Evolutionary conservation across 1,140 invertebrate species (phyloP).

Genomic region (Atta cephalotes): DNA sequence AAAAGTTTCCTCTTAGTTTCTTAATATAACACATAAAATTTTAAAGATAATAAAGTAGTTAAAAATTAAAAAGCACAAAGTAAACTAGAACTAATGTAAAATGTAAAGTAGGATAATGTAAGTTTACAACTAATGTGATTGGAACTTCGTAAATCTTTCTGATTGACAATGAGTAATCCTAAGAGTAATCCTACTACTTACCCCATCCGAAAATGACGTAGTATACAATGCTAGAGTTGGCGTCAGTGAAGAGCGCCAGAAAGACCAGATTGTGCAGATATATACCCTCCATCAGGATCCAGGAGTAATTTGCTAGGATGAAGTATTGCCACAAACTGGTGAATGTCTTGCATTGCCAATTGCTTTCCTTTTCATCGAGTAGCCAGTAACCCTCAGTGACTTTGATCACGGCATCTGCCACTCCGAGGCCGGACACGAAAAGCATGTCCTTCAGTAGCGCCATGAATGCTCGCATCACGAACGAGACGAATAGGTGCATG

Average conservation of each 20-base stretch:
- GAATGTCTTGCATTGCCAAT: conserved; percentile 91
- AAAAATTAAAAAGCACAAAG: background rate
- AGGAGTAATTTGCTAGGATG: conserved; percentile 92
- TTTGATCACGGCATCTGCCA: conserved; percentile 83
- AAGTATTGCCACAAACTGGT: conserved; percentile 91
- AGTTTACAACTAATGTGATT: background rate
- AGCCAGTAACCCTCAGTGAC: conserved; percentile 82
- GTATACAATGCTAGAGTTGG: conserved; percentile 88
- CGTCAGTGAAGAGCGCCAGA: conserved; percentile 90
- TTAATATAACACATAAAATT: background rate
- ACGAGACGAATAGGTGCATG: conserved; percentile 90
- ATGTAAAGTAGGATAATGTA: background rate
- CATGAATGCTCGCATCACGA: conserved; percentile 88
- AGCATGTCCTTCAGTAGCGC: conserved; percentile 88
- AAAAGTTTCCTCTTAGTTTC: background rate
- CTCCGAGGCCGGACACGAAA: conserved; percentile 87
- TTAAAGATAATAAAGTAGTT: background rate
- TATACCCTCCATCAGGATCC: conserved; percentile 94
- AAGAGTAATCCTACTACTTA: conserved; percentile 81
- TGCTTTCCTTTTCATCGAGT: conserved; percentile 83
- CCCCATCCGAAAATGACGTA: conserved; percentile 92
- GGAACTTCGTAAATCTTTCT: background rate
- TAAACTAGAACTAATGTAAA: background rate
- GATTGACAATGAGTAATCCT: background rate
- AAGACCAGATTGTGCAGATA: conserved; percentile 94